Conservation (phyloP, 2,888 invertebrate species). For the Sinodicranocentrus sp. region DNA sequence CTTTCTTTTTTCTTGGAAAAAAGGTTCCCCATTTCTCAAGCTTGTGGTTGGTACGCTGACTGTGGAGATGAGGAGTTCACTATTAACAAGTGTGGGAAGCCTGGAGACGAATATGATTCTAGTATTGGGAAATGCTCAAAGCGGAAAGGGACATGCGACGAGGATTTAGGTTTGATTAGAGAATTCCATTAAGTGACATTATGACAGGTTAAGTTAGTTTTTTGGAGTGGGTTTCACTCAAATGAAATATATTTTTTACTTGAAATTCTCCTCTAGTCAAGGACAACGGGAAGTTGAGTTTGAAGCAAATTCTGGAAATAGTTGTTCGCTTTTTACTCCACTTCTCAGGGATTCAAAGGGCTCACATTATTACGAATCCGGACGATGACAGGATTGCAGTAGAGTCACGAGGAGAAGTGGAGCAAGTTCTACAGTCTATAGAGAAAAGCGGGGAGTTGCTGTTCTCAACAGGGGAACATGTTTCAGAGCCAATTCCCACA, state of each 20-base stretch:
- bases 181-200: not conserved
- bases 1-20: not conserved
- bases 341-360: not conserved
- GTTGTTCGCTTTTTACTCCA: not conserved
- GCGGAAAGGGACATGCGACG: not conserved
- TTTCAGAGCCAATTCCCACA: no score
- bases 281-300: not conserved
- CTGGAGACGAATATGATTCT: not conserved
- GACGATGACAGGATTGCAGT: not conserved
- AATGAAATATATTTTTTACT: no score
- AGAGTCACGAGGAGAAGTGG: not conserved
- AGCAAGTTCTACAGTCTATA: no score
- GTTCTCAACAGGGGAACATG: no score
- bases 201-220: no score
- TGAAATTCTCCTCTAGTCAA: no score
- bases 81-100: not conserved
- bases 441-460: no score
- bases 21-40: slow-evolving; percentile 2
- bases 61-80: slow-evolving; percentile 11
- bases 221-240: no score
- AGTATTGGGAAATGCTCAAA: slow-evolving; percentile 15
- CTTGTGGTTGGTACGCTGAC: not conserved
- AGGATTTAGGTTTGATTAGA: slow-evolving; percentile 3
- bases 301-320: not conserved
- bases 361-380: not conserved